Conservation (phyloP, 2,888 invertebrate genomes). For the Schrankia costaestrigalis region DNA sequence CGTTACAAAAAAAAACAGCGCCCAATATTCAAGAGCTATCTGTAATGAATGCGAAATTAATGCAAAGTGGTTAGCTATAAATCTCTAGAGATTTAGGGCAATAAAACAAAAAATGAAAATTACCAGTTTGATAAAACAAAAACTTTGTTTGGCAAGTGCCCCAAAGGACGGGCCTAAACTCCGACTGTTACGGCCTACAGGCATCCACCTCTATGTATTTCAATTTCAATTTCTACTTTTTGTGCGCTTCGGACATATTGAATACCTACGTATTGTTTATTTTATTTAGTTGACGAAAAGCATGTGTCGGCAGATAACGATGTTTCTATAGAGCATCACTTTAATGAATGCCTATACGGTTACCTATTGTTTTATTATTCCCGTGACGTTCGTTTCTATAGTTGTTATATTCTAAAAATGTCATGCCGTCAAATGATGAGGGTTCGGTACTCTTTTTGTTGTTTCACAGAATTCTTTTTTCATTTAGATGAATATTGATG, state of each 20-base stretch:
- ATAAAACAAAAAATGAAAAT: conserved; percentile 77
- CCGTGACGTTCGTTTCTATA: conserved; percentile 1
- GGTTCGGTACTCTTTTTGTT: conserved; percentile 3
- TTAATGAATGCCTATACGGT: conserved; percentile 10
- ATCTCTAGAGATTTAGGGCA: conserved; percentile 68
- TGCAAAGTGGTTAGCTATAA: conserved; percentile 73
- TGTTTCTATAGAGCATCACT: conserved; percentile 6
- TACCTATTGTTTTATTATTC: conserved; percentile 10
- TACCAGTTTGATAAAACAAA: conserved; percentile 75
- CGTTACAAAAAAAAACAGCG: conserved; percentile 49
- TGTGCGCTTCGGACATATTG: conserved; percentile 36
- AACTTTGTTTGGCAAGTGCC: conserved; percentile 71
- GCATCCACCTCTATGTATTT: conserved; percentile 42
- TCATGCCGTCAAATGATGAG: conserved; percentile 1
- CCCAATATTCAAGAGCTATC: conserved; percentile 61
- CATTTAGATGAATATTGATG: conserved; percentile 1
- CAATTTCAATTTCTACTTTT: conserved; percentile 52
- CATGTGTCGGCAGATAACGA: conserved; percentile 8
- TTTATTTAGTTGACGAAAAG: conserved; percentile 14
- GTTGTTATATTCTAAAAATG: conserved; percentile 6
- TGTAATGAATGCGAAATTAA: conserved; percentile 76
- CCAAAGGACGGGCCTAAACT: conserved; percentile 52
- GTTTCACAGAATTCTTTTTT: conserved; percentile 4
- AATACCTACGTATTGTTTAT: conserved; percentile 33
- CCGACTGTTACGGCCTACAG: conserved; percentile 33